Conservation (phyloP, 2,797 vertebrate species). For the Siniperca scherzeri region DNA sequence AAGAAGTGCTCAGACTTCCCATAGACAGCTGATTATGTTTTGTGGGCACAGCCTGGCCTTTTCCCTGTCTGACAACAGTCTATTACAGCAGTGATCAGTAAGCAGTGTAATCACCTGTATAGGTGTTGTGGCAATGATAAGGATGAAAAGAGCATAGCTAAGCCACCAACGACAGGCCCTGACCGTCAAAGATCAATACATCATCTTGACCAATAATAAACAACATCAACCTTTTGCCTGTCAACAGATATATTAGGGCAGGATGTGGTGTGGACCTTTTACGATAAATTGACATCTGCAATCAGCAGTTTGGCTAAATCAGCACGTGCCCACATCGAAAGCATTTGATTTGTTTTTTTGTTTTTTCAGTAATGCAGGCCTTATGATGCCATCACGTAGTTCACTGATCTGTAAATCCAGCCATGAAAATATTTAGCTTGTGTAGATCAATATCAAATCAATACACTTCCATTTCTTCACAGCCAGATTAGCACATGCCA, state of each 20-base stretch:
- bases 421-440: constrained; percentile 67
- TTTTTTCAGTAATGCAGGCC: background rate
- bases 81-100: constrained; percentile 62
- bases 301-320: constrained; percentile 6
- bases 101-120: constrained; percentile 69
- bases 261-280: constrained; percentile 28
- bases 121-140: constrained; percentile 70
- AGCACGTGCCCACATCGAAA: background rate
- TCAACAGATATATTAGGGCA: constrained; percentile 52
- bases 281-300: constrained; percentile 27
- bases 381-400: constrained; percentile 66
- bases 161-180: constrained; percentile 35
- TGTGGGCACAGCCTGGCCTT: constrained; percentile 57
- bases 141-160: constrained; percentile 50
- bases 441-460: constrained; percentile 74
- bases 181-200: constrained; percentile 65
- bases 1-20: constrained; percentile 63
- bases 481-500: constrained; percentile 62
- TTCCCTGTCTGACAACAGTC: constrained; percentile 59
- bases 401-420: constrained; percentile 69
- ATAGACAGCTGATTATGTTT: constrained; percentile 69
- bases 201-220: constrained; percentile 69
- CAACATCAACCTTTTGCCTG: constrained; percentile 48
- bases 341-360: background rate
- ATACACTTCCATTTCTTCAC: constrained; percentile 62